A percentile compares a stretch with the other conserved stretches of the same genome.
Evolutionary conservation across 2,113 vertebrate species (phyloP).

Genomic region (Sturnus vulgaris): DNA sequence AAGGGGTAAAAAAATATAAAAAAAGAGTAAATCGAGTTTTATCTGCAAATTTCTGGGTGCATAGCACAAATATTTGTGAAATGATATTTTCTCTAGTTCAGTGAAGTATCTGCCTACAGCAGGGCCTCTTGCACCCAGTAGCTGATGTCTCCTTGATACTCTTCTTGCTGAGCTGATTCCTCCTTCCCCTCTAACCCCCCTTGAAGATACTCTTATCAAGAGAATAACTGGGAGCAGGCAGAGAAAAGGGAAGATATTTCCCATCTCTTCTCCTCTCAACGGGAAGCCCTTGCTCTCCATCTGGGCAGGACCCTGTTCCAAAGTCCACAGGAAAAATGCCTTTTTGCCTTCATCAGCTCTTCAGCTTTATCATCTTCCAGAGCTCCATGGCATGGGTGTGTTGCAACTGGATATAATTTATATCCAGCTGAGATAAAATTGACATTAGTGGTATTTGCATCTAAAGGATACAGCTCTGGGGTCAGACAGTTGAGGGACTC

Average conservation of each 20-base stretch:
- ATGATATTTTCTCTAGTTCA: background rate
- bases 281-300: background rate
- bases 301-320: background rate
- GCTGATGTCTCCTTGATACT: accelerated
- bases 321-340: background rate
- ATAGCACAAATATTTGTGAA: too few relatives aligned
- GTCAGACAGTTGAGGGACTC: background rate
- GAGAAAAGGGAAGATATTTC: background rate
- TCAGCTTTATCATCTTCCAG: background rate
- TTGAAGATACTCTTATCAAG: background rate
- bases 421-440: background rate
- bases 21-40: background rate
- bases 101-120: background rate
- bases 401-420: background rate
- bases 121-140: background rate
- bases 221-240: background rate
- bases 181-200: background rate
- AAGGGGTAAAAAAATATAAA: accelerated
- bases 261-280: background rate
- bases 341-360: background rate
- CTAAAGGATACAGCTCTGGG: background rate
- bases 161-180: background rate
- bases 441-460: background rate
- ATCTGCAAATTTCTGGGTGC: accelerated
- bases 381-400: background rate